phyloP scores from a whole-genome alignment of 2,113 vertebrate species.

The Lanius collurio region DNA sequence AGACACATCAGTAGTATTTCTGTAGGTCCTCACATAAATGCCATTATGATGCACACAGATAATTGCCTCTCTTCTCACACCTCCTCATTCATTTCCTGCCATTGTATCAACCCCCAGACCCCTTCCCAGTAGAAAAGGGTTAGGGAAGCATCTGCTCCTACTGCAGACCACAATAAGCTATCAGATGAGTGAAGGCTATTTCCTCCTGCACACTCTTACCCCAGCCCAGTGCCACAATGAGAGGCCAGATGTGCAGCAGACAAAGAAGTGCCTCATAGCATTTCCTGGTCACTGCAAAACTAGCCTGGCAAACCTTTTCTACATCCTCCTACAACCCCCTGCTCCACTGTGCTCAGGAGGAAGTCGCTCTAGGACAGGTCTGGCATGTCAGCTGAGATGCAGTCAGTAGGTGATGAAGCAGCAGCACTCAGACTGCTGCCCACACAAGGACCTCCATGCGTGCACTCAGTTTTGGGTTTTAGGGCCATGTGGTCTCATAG shows the following conservation, averaged over 20 bases:
- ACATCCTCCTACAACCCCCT: neutral
- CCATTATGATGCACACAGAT: neutral
- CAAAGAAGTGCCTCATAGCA: neutral
- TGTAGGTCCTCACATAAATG: neutral
- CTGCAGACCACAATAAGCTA: neutral
- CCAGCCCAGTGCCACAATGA: neutral
- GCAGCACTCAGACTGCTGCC: neutral
- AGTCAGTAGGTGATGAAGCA: neutral
- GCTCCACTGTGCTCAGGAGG: neutral
- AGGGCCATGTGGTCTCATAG: neutral
- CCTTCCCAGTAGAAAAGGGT: neutral
- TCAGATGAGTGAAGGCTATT: neutral
- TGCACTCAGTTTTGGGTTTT: neutral
- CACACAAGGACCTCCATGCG: rapidly evolving
- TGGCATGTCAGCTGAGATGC: neutral
- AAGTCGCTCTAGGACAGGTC: neutral
- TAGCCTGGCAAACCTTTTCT: neutral
- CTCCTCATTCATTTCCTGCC: slow-evolving; percentile 3
- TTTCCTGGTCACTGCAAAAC: neutral
- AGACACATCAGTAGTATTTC: neutral
- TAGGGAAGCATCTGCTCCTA: slow-evolving; percentile 26
- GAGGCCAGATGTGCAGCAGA: neutral
- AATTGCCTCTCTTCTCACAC: neutral
- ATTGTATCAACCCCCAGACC: neutral
- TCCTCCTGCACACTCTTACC: neutral